Evolutionary conservation across 2,888 invertebrate genomes (phyloP).

Genomic region (Apantesis nais): DNA sequence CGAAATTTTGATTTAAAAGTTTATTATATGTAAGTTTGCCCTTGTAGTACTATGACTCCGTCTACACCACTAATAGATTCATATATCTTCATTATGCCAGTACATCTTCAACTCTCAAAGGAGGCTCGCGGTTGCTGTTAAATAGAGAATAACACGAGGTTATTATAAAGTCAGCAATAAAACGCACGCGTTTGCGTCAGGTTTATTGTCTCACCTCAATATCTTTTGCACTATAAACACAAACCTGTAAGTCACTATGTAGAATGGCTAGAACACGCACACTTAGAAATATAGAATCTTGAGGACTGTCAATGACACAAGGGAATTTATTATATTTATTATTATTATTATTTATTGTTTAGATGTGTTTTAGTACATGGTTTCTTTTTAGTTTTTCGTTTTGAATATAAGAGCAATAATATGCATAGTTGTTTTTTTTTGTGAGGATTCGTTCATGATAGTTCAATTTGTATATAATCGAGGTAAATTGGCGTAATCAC

Average conservation of each 20-base stretch:
- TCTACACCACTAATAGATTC: not conserved
- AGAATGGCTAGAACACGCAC: conserved; percentile 10
- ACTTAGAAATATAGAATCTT: conserved; percentile 18
- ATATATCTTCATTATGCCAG: not conserved
- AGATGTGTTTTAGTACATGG: conserved; percentile 21
- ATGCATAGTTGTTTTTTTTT: not conserved
- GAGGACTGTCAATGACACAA: conserved; percentile 30
- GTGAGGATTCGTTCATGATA: not conserved
- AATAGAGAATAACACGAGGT: conserved; percentile 28
- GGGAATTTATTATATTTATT: conserved; percentile 36
- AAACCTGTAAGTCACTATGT: not conserved
- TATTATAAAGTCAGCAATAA: conserved; percentile 56
- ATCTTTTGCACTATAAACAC: conserved; percentile 14
- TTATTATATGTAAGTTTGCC: not conserved
- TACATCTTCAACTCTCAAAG: not conserved
- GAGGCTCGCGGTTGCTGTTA: conserved; percentile 11
- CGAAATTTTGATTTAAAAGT: not conserved
- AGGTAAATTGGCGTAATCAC: not conserved
- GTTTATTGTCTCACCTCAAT: conserved; percentile 46
- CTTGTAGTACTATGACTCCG: not conserved
- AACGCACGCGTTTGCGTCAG: conserved; percentile 51
- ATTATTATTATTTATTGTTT: too few relatives aligned
- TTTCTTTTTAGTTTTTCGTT: not conserved
- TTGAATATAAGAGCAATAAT: not conserved
- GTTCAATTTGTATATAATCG: not conserved